These are phyloP conservation scores for Alsophila aescularia DNA, from an alignment of 2,888 invertebrate genomes.

Conservation along the genomic window DNA sequence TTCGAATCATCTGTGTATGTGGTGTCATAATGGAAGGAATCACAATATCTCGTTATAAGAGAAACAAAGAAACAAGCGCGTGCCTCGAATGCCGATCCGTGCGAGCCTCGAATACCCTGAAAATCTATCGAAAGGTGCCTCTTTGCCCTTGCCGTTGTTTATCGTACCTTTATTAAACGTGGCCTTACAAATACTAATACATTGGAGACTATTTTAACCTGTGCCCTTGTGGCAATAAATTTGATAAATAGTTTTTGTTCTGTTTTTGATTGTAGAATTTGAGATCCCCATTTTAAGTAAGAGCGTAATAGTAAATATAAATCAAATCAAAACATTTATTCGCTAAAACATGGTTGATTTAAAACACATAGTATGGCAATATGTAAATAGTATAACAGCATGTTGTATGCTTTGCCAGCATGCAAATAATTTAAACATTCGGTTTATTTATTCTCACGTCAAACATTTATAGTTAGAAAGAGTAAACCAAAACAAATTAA, in stretches of 20 bases:
- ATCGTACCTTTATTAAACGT: conserved; percentile 42
- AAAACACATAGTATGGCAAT: no score
- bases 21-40: conserved; percentile 78
- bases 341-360: no score
- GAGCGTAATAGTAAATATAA: no score
- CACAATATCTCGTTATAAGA: conserved; percentile 83
- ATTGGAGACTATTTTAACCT: conserved; percentile 24
- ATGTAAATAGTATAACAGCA: no score
- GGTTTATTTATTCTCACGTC: no score
- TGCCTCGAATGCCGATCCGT: conserved; percentile 63
- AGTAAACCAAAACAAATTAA: no score
- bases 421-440: no score
- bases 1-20: conserved; percentile 77
- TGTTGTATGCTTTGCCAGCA: no score
- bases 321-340: no score
- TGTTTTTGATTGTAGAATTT: no score
- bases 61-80: conserved; percentile 79
- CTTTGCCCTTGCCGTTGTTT: conserved; percentile 37
- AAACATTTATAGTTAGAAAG: no score
- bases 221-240: conserved; percentile 10
- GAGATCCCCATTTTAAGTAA: no score
- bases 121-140: conserved; percentile 52
- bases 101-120: conserved; percentile 43
- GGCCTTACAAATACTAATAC: conserved; percentile 22
- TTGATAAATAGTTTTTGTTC: background rate